Conservation (phyloP, 2,797 vertebrate genomes). For the Discoglossus pictus region DNA sequence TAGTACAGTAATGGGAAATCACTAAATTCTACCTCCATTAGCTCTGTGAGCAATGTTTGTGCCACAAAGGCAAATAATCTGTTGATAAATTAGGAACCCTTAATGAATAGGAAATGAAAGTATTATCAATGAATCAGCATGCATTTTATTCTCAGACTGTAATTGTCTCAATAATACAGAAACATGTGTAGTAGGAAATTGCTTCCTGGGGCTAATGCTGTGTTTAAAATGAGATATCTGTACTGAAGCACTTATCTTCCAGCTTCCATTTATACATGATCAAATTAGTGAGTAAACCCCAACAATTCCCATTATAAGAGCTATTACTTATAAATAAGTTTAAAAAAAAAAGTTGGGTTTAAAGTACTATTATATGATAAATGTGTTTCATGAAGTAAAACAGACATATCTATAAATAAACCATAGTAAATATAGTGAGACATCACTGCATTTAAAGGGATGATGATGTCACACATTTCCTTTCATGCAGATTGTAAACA, state of each 20-base stretch:
- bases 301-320: no score
- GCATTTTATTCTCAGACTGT: constrained; percentile 51
- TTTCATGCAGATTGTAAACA: no score
- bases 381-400: no score
- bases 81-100: constrained; percentile 45
- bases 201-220: constrained; percentile 38
- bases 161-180: constrained; percentile 45
- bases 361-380: no score
- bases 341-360: no score
- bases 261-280: constrained; percentile 5
- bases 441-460: no score
- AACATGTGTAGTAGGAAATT: constrained; percentile 50
- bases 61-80: constrained; percentile 36
- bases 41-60: constrained; percentile 17
- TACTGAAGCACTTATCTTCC: constrained; percentile 7
- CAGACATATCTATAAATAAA: no score
- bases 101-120: constrained; percentile 58
- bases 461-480: no score
- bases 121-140: constrained; percentile 63
- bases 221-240: constrained; percentile 30
- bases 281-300: not conserved
- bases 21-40: constrained; percentile 28
- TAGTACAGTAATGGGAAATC: constrained; percentile 13
- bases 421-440: no score
- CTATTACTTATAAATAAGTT: no score